Evolutionary conservation across 1,140 invertebrate genomes (phyloP), one percentile per base, ranked within the genome.

Genomic region (Heliconius himera): DNA sequence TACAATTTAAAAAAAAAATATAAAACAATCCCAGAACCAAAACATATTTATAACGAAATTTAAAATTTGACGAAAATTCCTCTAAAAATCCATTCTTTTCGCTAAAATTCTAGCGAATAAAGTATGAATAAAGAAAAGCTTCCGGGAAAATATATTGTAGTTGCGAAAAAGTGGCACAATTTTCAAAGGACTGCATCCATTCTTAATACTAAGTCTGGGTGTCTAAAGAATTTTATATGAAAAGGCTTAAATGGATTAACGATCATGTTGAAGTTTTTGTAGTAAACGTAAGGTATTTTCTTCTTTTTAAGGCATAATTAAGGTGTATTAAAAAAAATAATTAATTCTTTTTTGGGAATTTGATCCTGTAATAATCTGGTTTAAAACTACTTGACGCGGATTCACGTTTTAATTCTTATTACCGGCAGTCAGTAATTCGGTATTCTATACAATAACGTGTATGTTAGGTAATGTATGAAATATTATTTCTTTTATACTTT

Each of bases 211-310:
- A 73, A 46, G 49, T 73, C 22, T 80, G 70, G 26, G 70, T 76
- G 74, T 54, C 78, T 75, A 73, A 76, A 76, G 79, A 80, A 76
- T 80, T 76, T 80, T 79, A 74, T 79, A 79, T 79, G 74, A 79
- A 79, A 71, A 33, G 29, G n/a, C 49, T 51, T 49, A 79, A 79
- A 75, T 22, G 74, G 29, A 75, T 79, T 75, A 75, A 22, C 56
- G 36, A 51, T 75, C 36, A 20, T 74, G 73, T 36, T 56, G 51
- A 56, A 66, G 60, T 66, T 66, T 66, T n/a, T 29, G 3, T 1
- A 1, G 29, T 66, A 66, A 66, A 29, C 22, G 3, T 66, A 26
- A 29, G 9, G 9, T 56, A 9, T 9, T 56, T 56, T 56, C 2
- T 56, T 56, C 8, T 20, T 54, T 4, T 18, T 22, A 56, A 56